Evolutionary conservation across 2,888 invertebrate species (phyloP), one percentile per base, ranked within the genome.

Genomic region (Automeris io): DNA sequence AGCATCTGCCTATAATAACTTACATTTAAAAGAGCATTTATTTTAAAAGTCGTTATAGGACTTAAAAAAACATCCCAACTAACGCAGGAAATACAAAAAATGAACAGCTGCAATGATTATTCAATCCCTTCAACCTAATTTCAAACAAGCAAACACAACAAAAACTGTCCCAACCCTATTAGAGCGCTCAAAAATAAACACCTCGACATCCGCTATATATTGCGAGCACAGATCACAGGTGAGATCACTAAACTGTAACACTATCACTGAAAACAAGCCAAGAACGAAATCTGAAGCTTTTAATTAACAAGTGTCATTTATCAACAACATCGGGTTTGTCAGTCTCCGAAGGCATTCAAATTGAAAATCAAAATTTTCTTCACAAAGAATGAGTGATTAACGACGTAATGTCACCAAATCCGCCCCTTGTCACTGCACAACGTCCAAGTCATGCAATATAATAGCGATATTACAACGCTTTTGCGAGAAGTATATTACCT

Each of bases 281-380:
- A 47, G 50, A 43, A 59, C 58, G 57, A 35, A 43, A 47, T 59
- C 53, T 46, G 44, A 36, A 47, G 51, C 49, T 64, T 60, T 68
- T 71, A 72, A 79, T 76, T 71, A 76, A 71, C 61, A 42, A 48
- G 54, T 56, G 60, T 70, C 72, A 81, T 81, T 77, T 70, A 80
- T 78, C 73, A 76, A 64, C 50, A 47, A 57, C 63, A 64, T 72
- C 68, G 69, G 63, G 66, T 77, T 72, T 69, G 59, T 68, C 68
- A 76, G 78, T 77, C 72, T 65, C 63, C 52, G 67, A 54, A 54
- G 61, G 58, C 59, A 75, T 75, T 76, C 61, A 69, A 71, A 77
- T 76, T 78, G 77, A 80, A 82, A 81, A 81, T 81, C 77, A 77
- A 79, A 83, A 79, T 75, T 77, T 77, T 72, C 72, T 73, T 70